Percentiles rank a stretch among this genome's conserved stretches.
phyloP scores from a whole-genome alignment of 2,113 vertebrate species.

The Ochotona curzoniae region DNA sequence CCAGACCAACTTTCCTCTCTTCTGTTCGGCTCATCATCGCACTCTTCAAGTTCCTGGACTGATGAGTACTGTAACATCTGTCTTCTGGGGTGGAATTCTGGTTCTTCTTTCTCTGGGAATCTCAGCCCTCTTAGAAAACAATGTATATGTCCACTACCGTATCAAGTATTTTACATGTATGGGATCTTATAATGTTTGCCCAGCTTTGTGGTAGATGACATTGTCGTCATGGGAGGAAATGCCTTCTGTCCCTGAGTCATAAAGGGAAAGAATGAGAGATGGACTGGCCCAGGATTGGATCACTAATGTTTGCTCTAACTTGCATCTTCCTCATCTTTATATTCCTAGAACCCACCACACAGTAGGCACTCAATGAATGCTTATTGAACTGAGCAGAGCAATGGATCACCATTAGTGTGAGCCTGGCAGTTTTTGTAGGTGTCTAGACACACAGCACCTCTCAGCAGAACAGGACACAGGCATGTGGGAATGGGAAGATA shows the following conservation, averaged over 20 bases:
- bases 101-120: background rate
- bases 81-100: background rate
- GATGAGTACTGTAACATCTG: background rate
- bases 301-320: background rate
- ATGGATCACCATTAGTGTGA: fast-evolving
- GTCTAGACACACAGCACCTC: background rate
- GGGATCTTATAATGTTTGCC: background rate
- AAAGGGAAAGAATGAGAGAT: background rate
- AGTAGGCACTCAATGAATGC: background rate
- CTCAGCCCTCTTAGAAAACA: background rate
- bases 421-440: background rate
- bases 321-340: background rate
- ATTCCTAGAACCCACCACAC: background rate
- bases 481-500: background rate
- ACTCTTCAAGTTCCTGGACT: background rate
- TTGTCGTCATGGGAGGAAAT: background rate
- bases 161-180: background rate
- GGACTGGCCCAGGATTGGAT: background rate
- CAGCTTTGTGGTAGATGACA: background rate
- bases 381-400: background rate
- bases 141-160: background rate
- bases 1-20: background rate
- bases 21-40: fast-evolving
- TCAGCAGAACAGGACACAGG: background rate
- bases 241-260: background rate